Conservation (phyloP, 2,113 vertebrate genomes). For the Ailurus styani region DNA sequence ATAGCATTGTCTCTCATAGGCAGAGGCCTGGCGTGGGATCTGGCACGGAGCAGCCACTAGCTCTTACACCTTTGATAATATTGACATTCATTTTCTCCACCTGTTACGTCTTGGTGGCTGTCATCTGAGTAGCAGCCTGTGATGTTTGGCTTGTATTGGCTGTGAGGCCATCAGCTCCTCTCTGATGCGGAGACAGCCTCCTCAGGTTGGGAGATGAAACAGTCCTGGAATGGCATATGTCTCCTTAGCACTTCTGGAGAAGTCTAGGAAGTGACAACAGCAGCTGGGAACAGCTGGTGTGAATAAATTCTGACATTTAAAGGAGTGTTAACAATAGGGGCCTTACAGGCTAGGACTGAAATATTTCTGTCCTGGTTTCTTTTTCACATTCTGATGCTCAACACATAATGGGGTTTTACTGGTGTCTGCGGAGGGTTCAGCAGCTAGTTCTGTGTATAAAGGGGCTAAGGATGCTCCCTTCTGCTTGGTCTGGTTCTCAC, state of each 20-base stretch:
- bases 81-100: neutral
- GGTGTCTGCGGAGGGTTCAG: neutral
- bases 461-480: neutral
- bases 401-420: neutral
- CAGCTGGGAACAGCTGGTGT: constrained; percentile 46
- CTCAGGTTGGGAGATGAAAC: neutral
- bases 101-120: neutral
- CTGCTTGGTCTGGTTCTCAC: neutral
- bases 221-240: neutral
- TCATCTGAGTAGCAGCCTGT: neutral
- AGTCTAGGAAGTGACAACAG: neutral
- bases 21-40: neutral
- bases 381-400: neutral
- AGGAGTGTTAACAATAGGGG: neutral
- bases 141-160: neutral
- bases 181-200: neutral
- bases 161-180: neutral
- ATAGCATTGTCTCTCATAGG: neutral
- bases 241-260: constrained; percentile 29
- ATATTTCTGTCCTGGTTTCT: constrained; percentile 3
- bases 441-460: neutral
- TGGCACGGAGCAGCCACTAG: neutral
- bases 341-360: neutral
- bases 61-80: neutral
- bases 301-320: constrained; percentile 52